phyloP scores from a whole-genome alignment of 2,797 vertebrate genomes.

The Tragopan temminckii region DNA sequence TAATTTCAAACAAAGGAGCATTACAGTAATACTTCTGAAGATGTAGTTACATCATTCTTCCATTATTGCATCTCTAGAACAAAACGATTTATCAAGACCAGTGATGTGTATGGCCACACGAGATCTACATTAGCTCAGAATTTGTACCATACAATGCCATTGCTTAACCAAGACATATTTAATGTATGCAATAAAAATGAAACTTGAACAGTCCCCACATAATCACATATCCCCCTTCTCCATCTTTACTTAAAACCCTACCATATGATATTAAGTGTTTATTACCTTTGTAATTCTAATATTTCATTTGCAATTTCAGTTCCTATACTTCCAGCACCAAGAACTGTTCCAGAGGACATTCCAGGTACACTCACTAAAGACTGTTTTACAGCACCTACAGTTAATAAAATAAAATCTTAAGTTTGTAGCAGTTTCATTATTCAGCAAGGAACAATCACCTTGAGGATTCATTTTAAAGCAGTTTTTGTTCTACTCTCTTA shows the following conservation, averaged over 20 bases:
- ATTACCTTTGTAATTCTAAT: slow-evolving; percentile 91
- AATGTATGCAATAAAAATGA: background rate
- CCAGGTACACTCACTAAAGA: slow-evolving; percentile 87
- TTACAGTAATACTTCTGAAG: background rate
- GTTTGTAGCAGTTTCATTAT: background rate
- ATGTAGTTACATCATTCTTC: background rate
- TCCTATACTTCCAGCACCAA: slow-evolving; percentile 91
- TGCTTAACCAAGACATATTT: background rate
- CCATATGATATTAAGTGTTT: background rate
- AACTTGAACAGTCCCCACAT: background rate
- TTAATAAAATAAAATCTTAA: background rate
- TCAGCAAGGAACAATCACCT: background rate
- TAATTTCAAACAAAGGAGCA: background rate
- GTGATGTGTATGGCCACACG: background rate
- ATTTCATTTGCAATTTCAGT: slow-evolving; percentile 93
- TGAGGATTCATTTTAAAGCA: background rate
- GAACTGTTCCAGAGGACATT: slow-evolving; percentile 85
- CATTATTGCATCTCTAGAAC: background rate
- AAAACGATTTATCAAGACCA: background rate
- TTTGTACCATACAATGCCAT: background rate
- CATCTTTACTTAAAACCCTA: background rate
- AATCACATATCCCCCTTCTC: background rate
- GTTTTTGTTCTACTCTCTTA: background rate
- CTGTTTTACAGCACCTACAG: slow-evolving; percentile 86
- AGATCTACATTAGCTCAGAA: background rate